Evolutionary conservation across 2,888 invertebrate genomes (phyloP).

Genomic region (Itoplectis maculator): DNA sequence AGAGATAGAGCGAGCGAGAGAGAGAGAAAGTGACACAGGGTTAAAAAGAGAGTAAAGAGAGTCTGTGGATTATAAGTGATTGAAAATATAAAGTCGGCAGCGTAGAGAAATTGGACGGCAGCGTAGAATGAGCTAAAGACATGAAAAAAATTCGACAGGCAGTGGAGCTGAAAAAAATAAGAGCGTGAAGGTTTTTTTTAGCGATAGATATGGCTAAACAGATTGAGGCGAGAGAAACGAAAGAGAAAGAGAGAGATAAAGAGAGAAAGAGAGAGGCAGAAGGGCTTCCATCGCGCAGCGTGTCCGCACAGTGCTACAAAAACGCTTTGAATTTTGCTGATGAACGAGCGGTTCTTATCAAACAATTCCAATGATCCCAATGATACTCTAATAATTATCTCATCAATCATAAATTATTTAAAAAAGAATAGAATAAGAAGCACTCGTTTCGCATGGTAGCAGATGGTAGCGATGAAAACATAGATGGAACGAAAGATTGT

Average conservation of each 20-base stretch:
- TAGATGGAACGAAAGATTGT: constrained; percentile 25
- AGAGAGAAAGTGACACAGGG: constrained; percentile 52
- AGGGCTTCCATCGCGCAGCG: constrained; percentile 64
- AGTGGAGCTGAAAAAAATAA: constrained; percentile 65
- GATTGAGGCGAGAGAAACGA: constrained; percentile 58
- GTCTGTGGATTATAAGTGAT: constrained; percentile 47
- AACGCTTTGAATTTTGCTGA: constrained; percentile 71
- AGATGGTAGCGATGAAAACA: constrained; percentile 55
- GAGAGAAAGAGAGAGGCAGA: constrained; percentile 55
- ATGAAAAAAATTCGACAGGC: constrained; percentile 7
- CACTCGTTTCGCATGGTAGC: constrained; percentile 17
- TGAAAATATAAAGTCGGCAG: constrained; percentile 40
- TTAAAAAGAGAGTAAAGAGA: constrained; percentile 62
- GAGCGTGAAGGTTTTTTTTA: constrained; percentile 61
- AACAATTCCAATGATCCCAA: no score
- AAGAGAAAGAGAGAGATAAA: constrained; percentile 40
- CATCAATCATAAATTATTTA: no score
- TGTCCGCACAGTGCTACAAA: constrained; percentile 74
- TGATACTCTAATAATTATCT: no score
- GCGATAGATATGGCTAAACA: constrained; percentile 52
- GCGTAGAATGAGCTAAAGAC: constrained; percentile 11
- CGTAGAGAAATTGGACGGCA: not conserved
- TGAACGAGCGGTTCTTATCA: constrained; percentile 49
- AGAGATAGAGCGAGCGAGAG: constrained; percentile 47
- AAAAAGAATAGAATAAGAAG: constrained; percentile 2